Conservation (phyloP, 2,797 vertebrate species). For the Xenops minutus region DNA sequence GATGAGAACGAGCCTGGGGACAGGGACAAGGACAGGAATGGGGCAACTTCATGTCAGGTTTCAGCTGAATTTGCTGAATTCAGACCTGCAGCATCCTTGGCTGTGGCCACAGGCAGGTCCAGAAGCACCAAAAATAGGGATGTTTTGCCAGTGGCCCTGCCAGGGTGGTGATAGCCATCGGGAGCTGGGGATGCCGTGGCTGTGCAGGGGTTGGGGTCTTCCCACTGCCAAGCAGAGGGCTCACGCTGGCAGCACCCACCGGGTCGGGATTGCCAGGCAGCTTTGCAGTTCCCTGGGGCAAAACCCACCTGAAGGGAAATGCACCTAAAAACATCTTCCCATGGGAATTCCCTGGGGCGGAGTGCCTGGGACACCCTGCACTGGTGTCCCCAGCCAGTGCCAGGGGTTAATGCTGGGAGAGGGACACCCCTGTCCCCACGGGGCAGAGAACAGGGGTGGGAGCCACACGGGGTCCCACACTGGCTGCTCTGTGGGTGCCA, state of each 20-base stretch:
- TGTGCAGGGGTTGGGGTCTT: rapidly evolving
- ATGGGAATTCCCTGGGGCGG: rapidly evolving
- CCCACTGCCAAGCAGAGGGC: background rate
- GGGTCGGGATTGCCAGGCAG: rapidly evolving
- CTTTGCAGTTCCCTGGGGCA: background rate
- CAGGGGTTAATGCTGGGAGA: rapidly evolving
- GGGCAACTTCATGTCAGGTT: rapidly evolving
- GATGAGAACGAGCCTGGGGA: background rate
- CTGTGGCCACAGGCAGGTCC: rapidly evolving
- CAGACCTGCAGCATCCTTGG: background rate
- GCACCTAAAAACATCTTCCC: rapidly evolving
- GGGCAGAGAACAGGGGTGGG: rapidly evolving
- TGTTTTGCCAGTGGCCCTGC: background rate
- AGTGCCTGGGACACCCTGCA: no score
- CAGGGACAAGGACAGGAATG: background rate
- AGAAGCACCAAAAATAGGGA: rapidly evolving
- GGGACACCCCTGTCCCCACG: rapidly evolving
- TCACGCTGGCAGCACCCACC: rapidly evolving
- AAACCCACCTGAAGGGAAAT: background rate
- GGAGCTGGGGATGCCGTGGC: background rate
- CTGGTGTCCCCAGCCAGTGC: background rate
- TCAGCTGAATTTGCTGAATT: background rate
- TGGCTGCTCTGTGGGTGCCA: rapidly evolving
- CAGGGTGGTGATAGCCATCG: rapidly evolving
- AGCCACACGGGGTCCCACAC: rapidly evolving